phyloP scores from a whole-genome alignment of 30 jellyfish, hydroid and myxozoan species.

The Clytia hemisphaerica region DNA sequence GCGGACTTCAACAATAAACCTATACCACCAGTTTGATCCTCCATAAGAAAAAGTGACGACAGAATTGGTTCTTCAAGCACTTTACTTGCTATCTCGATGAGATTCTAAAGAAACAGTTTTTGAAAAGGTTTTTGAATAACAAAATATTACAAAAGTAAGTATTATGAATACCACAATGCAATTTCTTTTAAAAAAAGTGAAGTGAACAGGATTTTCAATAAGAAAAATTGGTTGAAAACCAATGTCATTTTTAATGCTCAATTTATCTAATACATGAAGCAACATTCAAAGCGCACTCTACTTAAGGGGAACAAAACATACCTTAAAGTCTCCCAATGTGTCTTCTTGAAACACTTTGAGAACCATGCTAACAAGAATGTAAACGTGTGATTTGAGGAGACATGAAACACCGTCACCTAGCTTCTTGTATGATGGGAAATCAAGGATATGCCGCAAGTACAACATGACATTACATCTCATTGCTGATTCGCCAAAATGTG shows the following conservation, averaged over 20 bases:
- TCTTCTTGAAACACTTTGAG: constrained; percentile 52
- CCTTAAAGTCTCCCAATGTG: constrained; percentile 45
- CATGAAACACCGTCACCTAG: constrained; percentile 17
- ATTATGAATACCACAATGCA: neutral
- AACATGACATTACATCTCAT: constrained; percentile 18
- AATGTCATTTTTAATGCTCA: too few relatives aligned
- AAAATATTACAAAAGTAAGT: neutral
- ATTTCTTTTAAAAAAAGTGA: neutral
- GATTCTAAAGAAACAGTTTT: neutral
- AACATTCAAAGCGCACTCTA: too few relatives aligned
- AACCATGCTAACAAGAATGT: constrained; percentile 29
- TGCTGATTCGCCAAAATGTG: constrained; percentile 30
- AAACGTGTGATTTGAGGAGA: constrained; percentile 13
- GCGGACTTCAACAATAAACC: constrained; percentile 38
- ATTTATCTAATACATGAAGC: too few relatives aligned
- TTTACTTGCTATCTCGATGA: constrained; percentile 19
- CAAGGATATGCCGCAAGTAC: neutral
- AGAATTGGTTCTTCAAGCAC: constrained; percentile 21
- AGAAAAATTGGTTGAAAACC: too few relatives aligned
- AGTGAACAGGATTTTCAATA: too few relatives aligned
- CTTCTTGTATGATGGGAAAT: neutral
- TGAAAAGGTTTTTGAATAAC: neutral
- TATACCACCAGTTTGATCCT: constrained; percentile 45
- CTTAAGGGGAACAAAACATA: too few relatives aligned
- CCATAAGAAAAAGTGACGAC: constrained; percentile 22